Percentiles rank a stretch among this genome's conserved stretches.
Conservation (phyloP, 2,113 vertebrate genomes). For the Oreotrochilus melanogaster region DNA sequence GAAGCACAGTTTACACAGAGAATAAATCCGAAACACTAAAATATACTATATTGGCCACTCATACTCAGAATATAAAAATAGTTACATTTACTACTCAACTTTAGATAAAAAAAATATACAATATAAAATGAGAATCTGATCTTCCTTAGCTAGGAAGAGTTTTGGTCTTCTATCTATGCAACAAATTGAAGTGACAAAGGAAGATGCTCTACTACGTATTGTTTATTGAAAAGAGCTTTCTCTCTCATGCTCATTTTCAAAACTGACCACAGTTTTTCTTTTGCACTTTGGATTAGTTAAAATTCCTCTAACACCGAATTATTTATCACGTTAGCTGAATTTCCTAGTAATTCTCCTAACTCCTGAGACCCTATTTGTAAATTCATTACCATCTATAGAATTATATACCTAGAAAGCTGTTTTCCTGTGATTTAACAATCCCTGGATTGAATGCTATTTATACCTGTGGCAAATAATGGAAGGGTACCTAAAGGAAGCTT, state of each 20-base stretch:
- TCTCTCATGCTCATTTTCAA: not conserved
- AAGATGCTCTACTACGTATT: fast-evolving
- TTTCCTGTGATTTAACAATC: not conserved
- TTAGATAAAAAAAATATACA: not conserved
- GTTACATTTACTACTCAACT: not conserved
- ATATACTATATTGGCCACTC: not conserved
- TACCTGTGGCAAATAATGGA: not conserved
- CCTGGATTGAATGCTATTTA: constrained; percentile 20
- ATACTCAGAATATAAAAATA: not conserved
- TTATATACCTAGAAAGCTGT: not conserved
- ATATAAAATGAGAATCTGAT: not conserved
- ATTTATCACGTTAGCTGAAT: not conserved
- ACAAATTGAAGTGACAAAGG: not conserved
- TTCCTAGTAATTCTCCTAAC: not conserved
- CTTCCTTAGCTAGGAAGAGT: not conserved
- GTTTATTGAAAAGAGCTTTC: not conserved
- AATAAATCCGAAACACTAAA: not conserved
- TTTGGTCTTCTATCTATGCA: not conserved
- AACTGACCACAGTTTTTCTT: not conserved
- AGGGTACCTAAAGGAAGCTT: not conserved
- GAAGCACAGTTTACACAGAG: not conserved
- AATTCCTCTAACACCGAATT: not conserved
- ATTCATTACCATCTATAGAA: not conserved
- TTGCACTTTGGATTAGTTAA: not conserved
- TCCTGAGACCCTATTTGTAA: not conserved